A percentile compares a stretch with the other conserved stretches of the same genome.
Conservation (phyloP, 1,140 invertebrate genomes). For the Drosophila pruinosa region DNA sequence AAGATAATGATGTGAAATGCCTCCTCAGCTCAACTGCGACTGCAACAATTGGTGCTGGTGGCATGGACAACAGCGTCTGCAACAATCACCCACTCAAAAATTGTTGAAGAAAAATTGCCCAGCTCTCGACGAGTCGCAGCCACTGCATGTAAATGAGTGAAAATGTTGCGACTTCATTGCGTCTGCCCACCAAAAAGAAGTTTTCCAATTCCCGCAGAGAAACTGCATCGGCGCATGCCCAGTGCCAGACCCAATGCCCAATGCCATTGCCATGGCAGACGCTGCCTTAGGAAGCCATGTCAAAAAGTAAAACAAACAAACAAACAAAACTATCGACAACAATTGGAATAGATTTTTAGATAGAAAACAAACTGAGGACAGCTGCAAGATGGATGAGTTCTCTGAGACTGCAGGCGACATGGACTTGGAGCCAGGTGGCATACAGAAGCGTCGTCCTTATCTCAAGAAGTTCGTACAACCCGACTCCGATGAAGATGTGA, state of each 20-base stretch:
- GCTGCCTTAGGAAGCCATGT: constrained; percentile 9
- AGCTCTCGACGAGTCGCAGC: constrained; percentile 6
- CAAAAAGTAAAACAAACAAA: constrained; percentile 8
- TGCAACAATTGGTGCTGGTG: constrained; percentile 12
- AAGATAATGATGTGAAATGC: constrained; percentile 81
- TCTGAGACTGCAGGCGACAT: not conserved
- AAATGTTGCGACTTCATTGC: constrained; percentile 71
- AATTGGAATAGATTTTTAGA: not conserved
- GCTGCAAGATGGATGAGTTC: constrained; percentile 21
- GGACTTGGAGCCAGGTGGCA: not conserved
- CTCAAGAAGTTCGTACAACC: constrained; percentile 58
- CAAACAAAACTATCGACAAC: constrained; percentile 5
- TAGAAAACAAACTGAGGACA: no score
- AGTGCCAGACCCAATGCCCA: constrained; percentile 13
- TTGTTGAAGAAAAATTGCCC: constrained; percentile 62
- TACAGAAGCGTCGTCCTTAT: constrained; percentile 32
- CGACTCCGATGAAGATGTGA: constrained; percentile 58
- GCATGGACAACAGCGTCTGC: constrained; percentile 37
- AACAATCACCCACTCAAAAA: constrained; percentile 78
- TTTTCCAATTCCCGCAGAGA: no score
- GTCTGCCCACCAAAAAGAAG: constrained; percentile 36
- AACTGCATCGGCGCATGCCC: constrained; percentile 27
- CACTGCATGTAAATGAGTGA: constrained; percentile 76
- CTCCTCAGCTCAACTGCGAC: constrained; percentile 22
- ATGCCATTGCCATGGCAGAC: constrained; percentile 64